phyloP scores from a whole-genome alignment of 2,888 invertebrate genomes.

The Notodonta dromedarius region DNA sequence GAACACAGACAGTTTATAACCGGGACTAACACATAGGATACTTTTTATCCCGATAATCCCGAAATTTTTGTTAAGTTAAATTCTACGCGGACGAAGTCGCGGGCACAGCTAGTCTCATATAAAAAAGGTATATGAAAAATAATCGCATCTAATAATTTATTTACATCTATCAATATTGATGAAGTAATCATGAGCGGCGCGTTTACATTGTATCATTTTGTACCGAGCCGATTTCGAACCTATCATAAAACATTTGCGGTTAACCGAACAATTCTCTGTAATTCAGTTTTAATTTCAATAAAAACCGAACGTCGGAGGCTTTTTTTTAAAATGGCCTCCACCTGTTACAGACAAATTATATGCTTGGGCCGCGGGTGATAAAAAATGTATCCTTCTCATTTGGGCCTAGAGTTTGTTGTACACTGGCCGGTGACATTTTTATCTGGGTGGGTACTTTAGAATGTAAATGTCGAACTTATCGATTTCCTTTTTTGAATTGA shows the following conservation, averaged over 20 bases:
- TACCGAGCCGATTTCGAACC: constrained; percentile 38
- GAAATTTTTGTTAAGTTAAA: too few species aligned
- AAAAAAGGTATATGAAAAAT: not conserved
- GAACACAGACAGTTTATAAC: too few species aligned
- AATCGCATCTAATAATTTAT: constrained; percentile 7
- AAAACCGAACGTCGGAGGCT: constrained; percentile 46
- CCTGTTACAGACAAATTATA: constrained; percentile 65
- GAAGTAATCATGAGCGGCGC: constrained; percentile 33
- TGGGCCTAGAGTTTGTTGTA: constrained; percentile 26
- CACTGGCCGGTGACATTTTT: constrained; percentile 13
- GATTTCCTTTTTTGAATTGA: not conserved
- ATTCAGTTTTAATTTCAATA: constrained; percentile 71
- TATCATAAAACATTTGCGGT: constrained; percentile 65
- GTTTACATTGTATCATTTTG: constrained; percentile 26
- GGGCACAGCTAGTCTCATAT: too few species aligned
- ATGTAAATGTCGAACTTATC: constrained; percentile 8
- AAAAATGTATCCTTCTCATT: constrained; percentile 18
- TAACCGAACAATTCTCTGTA: constrained; percentile 67
- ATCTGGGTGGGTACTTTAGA: not conserved
- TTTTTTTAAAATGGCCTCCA: constrained; percentile 53
- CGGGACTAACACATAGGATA: too few species aligned
- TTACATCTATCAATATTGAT: constrained; percentile 26
- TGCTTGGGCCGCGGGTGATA: constrained; percentile 33
- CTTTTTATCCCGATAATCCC: too few species aligned
- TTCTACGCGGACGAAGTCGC: too few species aligned